phyloP scores from a whole-genome alignment of 1,140 invertebrate species.

The Lucilia sericata region DNA sequence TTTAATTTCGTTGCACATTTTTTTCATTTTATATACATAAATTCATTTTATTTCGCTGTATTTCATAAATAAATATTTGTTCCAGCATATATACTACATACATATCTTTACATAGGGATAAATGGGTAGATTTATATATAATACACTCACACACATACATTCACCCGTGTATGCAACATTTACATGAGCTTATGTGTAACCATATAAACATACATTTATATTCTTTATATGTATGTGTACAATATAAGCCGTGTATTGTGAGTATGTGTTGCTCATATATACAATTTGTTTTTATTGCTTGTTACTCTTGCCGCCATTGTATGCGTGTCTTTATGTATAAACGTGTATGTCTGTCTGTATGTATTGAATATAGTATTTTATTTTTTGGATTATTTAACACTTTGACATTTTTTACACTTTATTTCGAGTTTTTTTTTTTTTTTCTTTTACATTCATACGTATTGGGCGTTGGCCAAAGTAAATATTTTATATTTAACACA shows the following conservation, averaged over 20 bases:
- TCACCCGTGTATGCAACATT: background rate
- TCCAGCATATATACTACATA: no score
- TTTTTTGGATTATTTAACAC: constrained; percentile 40
- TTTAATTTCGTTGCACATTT: constrained; percentile 7
- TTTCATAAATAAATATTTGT: constrained; percentile 9
- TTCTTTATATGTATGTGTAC: background rate
- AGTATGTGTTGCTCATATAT: background rate
- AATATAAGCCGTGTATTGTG: background rate
- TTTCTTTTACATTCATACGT: constrained; percentile 22
- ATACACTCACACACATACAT: background rate
- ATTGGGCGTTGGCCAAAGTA: constrained; percentile 40
- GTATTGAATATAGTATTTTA: constrained; percentile 6
- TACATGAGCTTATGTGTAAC: background rate
- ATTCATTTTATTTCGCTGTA: background rate
- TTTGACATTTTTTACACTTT: constrained; percentile 34
- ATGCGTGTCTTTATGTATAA: background rate
- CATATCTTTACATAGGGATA: no score
- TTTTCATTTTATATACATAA: background rate
- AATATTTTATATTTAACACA: constrained; percentile 19
- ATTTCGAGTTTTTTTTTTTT: background rate
- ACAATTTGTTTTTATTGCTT: background rate
- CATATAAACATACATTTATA: background rate
- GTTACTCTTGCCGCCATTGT: background rate
- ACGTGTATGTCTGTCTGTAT: background rate
- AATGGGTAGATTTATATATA: background rate